Base-by-base conservation (phyloP, 2,113 vertebrate species). In the Synodontis membranacea region DNA sequence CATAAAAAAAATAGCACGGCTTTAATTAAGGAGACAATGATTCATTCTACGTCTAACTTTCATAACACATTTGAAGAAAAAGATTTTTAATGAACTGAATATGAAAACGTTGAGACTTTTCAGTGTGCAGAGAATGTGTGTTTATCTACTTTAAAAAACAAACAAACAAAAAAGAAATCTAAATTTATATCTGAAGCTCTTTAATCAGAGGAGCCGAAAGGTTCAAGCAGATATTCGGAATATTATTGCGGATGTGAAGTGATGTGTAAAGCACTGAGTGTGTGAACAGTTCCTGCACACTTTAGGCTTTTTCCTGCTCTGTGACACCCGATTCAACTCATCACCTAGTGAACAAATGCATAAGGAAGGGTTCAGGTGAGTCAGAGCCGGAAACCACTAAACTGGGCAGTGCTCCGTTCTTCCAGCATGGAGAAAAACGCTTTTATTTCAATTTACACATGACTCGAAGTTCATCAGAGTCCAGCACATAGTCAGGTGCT, bases 201-300 rank as follows among this genome's bases (percentile, higher is more conserved):
- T 19, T 23, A 56, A 19, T 21, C 19, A 56, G 54, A 56, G 54
- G 23, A 56, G 52, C 56, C 9, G 56, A 58, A 25, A 60, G 56
- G 23, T 9, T 60, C 28, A 28, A 60, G 58, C 4, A 0, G 25
- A 62, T 62, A 3, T 62, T n/a, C 25, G 28, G 12, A 60, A 60
- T 28, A 28, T 60, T 11, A 3, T 28, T 17, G 62, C 17, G n/a
- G 19, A 70, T 21, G 34, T 21, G 34, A 39, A 21, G 2, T 66
- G 62, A n/a, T 66, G 62, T 66, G 62, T 66, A 8, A 66, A n/a
- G 31, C 62, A 17, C 62, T 62, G 62, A 17, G 62, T 66, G 62
- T 66, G 62, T 66, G 62, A 66, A 66, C 64, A 34, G n/a, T 66
- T 68, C 64, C 64, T 37, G 64, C 64, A 37, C 64, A 68, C 64